Evolutionary conservation across 2,888 invertebrate genomes (phyloP).

Genomic region (Brachypalpus laphriformis): DNA sequence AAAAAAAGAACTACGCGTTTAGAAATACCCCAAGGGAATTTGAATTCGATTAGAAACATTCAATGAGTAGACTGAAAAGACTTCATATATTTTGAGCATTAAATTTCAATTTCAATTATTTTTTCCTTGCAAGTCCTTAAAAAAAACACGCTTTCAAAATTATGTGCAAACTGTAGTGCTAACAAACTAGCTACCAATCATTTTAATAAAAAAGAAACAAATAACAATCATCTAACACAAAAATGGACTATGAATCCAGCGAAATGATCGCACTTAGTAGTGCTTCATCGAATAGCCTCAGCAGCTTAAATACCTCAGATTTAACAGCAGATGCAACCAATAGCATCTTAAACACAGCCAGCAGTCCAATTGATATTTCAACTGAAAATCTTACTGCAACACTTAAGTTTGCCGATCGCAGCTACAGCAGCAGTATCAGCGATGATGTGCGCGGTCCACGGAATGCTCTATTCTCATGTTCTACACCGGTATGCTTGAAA

Average conservation of each 20-base stretch:
- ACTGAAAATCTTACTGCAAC: conserved; percentile 48
- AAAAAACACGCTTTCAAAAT: conserved; percentile 18
- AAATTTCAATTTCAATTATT: conserved; percentile 28
- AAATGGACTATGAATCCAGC: conserved; percentile 80
- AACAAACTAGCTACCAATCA: not conserved
- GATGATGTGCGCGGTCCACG: conserved; percentile 80
- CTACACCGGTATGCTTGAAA: conserved; percentile 76
- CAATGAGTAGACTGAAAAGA: conserved; percentile 10
- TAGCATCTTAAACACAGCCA: conserved; percentile 13
- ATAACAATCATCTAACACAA: conserved; percentile 1
- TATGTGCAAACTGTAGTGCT: conserved; percentile 33
- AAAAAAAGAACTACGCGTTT: conserved; percentile 48
- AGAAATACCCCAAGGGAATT: conserved; percentile 46
- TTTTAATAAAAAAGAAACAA: conserved; percentile 7
- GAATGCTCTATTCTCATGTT: conserved; percentile 78
- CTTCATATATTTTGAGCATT: conserved; percentile 28
- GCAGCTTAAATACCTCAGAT: conserved; percentile 45
- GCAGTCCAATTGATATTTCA: conserved; percentile 59
- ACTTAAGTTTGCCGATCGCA: conserved; percentile 25
- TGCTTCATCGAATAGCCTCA: conserved; percentile 77
- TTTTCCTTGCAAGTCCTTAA: conserved; percentile 2
- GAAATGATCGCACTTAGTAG: conserved; percentile 80
- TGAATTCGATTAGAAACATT: conserved; percentile 26
- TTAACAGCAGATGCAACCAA: conserved; percentile 25
- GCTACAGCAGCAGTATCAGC: conserved; percentile 53